Evolutionary conservation across 2,797 vertebrate genomes (phyloP).

Genomic region (Sitta carolinensis): DNA sequence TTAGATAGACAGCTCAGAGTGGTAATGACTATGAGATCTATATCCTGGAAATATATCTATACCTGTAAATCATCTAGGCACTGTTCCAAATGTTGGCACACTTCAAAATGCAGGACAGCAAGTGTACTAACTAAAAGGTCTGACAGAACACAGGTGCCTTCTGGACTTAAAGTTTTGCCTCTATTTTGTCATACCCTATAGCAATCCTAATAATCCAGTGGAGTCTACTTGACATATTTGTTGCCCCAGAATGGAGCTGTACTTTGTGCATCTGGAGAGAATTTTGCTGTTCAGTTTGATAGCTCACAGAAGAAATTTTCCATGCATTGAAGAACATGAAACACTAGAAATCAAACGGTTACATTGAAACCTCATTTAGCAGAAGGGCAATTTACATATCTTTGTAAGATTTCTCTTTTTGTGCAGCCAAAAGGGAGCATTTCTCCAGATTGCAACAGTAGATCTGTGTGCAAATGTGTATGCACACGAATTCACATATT

Average conservation of each 20-base stretch:
- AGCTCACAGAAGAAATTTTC: not conserved
- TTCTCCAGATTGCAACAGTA: not conserved
- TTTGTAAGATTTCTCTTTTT: not conserved
- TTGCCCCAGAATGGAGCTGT: not conserved
- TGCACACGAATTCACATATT: not conserved
- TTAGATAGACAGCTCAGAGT: not conserved
- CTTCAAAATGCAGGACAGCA: not conserved
- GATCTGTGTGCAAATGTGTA: not conserved
- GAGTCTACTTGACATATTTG: not conserved
- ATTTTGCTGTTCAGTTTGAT: not conserved
- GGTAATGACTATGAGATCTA: not conserved
- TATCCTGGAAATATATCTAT: not conserved
- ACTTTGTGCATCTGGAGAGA: not conserved
- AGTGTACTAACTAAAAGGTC: not conserved
- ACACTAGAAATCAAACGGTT: not conserved
- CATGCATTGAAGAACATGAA: not conserved
- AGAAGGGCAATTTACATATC: not conserved
- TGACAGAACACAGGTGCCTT: not conserved
- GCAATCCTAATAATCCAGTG: not conserved
- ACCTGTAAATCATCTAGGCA: not conserved
- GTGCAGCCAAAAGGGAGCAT: not conserved
- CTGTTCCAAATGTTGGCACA: not conserved
- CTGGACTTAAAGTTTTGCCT: not conserved
- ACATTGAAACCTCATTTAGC: not conserved
- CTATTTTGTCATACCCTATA: not conserved